Conservation (phyloP, 2,888 invertebrate genomes). For the Chalcis sispes region DNA sequence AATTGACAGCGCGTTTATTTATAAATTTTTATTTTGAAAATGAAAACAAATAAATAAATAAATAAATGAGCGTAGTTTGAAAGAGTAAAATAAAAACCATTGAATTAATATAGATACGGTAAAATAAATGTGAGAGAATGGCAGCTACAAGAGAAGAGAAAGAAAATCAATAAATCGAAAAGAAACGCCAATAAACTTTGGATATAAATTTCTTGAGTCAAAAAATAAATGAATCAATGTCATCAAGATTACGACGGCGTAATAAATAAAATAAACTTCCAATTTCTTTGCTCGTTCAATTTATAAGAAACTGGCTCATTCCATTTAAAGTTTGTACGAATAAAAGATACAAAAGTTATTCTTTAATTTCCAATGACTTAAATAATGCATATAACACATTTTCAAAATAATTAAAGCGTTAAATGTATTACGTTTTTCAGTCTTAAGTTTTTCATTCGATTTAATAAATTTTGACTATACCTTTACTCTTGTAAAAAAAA, state of each 20-base stretch:
- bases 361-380: no score
- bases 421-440: no score
- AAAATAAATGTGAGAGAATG: neutral
- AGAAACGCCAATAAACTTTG: neutral
- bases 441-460: no score
- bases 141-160: neutral
- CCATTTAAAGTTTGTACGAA: neutral
- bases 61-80: no score
- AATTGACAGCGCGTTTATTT: neutral
- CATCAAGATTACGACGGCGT: neutral
- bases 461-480: no score
- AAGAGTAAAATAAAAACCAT: no score
- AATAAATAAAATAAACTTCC: slow-evolving; percentile 22
- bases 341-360: no score
- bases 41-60: no score
- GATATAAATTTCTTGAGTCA: slow-evolving; percentile 26
- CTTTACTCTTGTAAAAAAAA: no score
- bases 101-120: neutral
- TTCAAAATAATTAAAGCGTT: no score
- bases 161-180: slow-evolving; percentile 15
- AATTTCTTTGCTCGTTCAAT: neutral
- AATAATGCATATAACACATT: no score
- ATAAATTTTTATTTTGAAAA: neutral
- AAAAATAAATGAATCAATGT: slow-evolving; percentile 38
- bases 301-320: slow-evolving; percentile 1